Evolutionary conservation across 2,888 invertebrate species (phyloP).

Genomic region (Campoplex capitator): DNA sequence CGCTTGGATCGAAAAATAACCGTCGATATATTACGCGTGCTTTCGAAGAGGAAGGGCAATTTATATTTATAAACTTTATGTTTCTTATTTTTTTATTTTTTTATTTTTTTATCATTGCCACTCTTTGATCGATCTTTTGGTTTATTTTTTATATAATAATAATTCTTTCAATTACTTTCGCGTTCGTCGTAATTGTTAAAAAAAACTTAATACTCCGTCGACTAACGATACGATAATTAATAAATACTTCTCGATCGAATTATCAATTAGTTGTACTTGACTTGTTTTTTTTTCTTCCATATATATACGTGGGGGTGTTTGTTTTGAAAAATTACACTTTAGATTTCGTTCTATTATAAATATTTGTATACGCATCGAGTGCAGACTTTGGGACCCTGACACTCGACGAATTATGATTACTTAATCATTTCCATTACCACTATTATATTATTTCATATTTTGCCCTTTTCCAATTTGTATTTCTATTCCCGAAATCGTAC

Average conservation of each 20-base stretch:
- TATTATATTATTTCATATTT: slow-evolving; percentile 25
- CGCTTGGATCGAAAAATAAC: slow-evolving; percentile 57
- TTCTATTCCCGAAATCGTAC: slow-evolving; percentile 60
- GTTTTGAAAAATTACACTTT: slow-evolving; percentile 56
- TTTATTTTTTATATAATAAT: slow-evolving; percentile 36
- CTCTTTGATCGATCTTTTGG: slow-evolving; percentile 28
- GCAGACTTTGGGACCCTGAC: slow-evolving; percentile 70
- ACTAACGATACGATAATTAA: slow-evolving; percentile 44
- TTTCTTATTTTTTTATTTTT: not conserved
- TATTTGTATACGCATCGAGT: slow-evolving; percentile 50
- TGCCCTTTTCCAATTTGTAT: slow-evolving; percentile 19
- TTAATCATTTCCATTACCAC: slow-evolving; percentile 13
- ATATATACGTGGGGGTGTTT: slow-evolving; percentile 54
- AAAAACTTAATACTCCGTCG: slow-evolving; percentile 15
- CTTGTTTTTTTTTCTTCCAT: slow-evolving; percentile 55
- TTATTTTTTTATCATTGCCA: not conserved
- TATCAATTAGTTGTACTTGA: slow-evolving; percentile 64
- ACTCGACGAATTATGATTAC: slow-evolving; percentile 53
- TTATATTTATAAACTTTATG: slow-evolving; percentile 60
- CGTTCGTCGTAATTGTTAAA: slow-evolving; percentile 57
- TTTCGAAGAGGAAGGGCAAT: not conserved
- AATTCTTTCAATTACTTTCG: slow-evolving; percentile 60
- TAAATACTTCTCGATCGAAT: slow-evolving; percentile 42
- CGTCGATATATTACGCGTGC: slow-evolving; percentile 29
- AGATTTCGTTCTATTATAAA: slow-evolving; percentile 48